Evolutionary conservation across 2,888 invertebrate species (phyloP), one percentile per base, ranked within the genome.

Genomic region (Endotricha flammealis): DNA sequence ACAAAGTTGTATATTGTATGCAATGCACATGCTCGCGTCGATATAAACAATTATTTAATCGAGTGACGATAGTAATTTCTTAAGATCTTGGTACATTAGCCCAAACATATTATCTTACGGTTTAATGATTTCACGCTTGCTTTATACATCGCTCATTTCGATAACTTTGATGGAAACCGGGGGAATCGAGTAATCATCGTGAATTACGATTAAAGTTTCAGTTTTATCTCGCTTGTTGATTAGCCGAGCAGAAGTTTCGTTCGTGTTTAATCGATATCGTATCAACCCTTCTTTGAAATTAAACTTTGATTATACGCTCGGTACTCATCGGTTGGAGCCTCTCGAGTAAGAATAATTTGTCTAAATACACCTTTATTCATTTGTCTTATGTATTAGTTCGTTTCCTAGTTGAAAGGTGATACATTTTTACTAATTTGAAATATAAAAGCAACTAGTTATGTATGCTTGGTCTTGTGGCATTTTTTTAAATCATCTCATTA

Each of bases 81-180:
- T 39, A 43, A 52, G 57, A 57, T 55, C 47, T 46, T 50, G 62
- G 63, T 78, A 77, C 72, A 78, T 81, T 79, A 79, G 66, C 60
- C 59, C 53, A 57, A 72, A 64, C 64, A 55, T 72, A 77, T 78
- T 78, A 80, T 76, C 66, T 67, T 58, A 56, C 62, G 64, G 65
- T 64, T 66, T 76, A 71, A 79, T 74, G 73, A 77, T 78, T 79
- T 80, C 69, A 71, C 73, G 71, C 69, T 69, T 66, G 67, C 67
- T 61, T 68, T 65, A 64, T 64, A 23, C 29, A 20, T 35, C 35
- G 35, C 28, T 44, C 50, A 48, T 57, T 62, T 58, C 60, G 52
- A 53, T 57, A 57, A 64, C 48, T 68, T 65, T 65, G 66, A 72
- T 72, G 61, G 63, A 41, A 49, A 36, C 41, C 47, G 55, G 52